Evolutionary conservation across 2,797 vertebrate genomes (phyloP).

Genomic region (Diplodus puntazzo): DNA sequence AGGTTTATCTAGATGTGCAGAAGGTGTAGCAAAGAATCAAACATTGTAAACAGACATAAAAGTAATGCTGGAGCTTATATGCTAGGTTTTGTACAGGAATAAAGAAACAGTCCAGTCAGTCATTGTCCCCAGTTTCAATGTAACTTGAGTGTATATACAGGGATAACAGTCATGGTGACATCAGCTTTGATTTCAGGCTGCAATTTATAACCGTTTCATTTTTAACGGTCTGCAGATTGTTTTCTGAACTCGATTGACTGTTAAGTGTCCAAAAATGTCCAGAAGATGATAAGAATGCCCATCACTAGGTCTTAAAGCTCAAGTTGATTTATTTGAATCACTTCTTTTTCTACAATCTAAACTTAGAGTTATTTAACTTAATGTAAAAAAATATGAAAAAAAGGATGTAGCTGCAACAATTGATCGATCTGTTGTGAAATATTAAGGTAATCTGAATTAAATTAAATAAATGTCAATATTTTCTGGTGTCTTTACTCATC

Average conservation of each 20-base stretch:
- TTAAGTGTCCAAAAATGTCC: no score
- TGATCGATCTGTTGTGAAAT: no score
- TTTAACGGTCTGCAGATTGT: neutral
- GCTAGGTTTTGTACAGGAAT: neutral
- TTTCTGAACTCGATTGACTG: no score
- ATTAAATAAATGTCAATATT: no score
- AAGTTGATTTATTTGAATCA: neutral
- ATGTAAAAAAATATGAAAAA: neutral
- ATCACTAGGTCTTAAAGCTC: neutral
- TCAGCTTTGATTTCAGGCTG: neutral
- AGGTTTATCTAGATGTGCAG: neutral
- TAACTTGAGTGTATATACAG: no score
- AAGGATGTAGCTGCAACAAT: neutral
- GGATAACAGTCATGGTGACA: no score
- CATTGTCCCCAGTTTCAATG: no score
- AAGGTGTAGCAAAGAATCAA: neutral
- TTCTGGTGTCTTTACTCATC: no score
- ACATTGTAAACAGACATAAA: neutral
- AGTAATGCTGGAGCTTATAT: neutral
- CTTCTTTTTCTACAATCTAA: neutral
- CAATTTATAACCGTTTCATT: neutral
- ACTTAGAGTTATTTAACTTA: neutral
- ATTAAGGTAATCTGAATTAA: no score
- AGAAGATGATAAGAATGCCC: no score
- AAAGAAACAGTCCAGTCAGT: neutral